Percentiles rank a stretch among this genome's conserved stretches.
These are phyloP conservation scores for Nibea coibor DNA, from an alignment of 2,113 vertebrate species.

Conservation along the genomic window DNA sequence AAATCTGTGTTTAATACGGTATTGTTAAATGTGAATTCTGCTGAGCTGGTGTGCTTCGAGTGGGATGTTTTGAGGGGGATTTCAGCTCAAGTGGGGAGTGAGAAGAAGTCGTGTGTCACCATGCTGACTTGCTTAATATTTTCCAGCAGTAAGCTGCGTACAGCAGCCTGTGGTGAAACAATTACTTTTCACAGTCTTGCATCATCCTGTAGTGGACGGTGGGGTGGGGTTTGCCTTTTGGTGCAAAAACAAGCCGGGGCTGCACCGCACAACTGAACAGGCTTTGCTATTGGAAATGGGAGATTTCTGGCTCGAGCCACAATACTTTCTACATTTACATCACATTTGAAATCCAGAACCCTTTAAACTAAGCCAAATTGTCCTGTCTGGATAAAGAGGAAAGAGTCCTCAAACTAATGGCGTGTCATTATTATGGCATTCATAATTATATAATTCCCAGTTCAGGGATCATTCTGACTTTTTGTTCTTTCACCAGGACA, in stretches of 20 bases:
- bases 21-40: not conserved
- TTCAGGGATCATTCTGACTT: not conserved
- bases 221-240: not conserved
- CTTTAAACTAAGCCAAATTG: not conserved
- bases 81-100: not conserved
- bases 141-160: not conserved
- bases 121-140: not conserved
- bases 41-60: not conserved
- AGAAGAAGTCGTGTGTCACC: not conserved
- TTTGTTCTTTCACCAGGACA: constrained; percentile 85
- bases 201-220: no score
- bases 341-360: not conserved
- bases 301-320: not conserved
- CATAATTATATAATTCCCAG: not conserved
- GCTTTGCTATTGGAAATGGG: not conserved
- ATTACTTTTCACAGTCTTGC: not conserved
- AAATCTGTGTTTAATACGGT: not conserved
- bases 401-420: not conserved
- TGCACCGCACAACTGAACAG: no score
- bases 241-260: not conserved
- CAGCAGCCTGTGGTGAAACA: not conserved
- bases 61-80: not conserved
- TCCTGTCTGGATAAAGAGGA: not conserved
- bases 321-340: no score
- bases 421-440: not conserved